Percentiles rank a stretch among this genome's conserved stretches.
Evolutionary conservation across 2,113 vertebrate genomes (phyloP).

Genomic region (Ceyx margarethae): DNA sequence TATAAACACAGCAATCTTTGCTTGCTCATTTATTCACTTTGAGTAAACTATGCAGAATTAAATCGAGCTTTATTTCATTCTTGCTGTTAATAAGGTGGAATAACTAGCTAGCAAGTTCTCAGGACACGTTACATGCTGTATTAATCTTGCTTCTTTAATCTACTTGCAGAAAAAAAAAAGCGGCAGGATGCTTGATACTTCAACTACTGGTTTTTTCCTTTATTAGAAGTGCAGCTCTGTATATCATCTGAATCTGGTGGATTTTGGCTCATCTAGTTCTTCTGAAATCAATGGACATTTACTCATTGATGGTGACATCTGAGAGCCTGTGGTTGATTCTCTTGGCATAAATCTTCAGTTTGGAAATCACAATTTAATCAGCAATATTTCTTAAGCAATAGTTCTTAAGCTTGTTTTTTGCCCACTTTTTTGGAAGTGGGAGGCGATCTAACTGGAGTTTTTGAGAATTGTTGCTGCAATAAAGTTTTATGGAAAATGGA

Average conservation of each 20-base stretch:
- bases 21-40: conserved; percentile 59
- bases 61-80: conserved; percentile 56
- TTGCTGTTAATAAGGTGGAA: conserved; percentile 53
- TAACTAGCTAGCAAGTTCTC: conserved; percentile 55
- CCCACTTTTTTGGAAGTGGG: not conserved
- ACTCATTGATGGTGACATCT: not conserved
- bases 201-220: not conserved
- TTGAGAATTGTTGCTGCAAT: not conserved
- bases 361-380: not conserved
- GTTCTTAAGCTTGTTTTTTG: not conserved
- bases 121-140: conserved; percentile 41
- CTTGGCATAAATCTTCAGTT: not conserved
- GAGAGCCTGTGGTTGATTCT: not conserved
- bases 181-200: not conserved
- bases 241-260: not conserved
- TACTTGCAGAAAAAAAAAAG: conserved; percentile 6
- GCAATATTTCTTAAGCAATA: fast-evolving
- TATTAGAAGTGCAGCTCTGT: not conserved
- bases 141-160: conserved; percentile 48
- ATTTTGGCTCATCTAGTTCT: not conserved
- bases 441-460: not conserved
- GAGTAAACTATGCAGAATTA: conserved; percentile 53
- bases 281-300: not conserved
- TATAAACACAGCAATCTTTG: conserved; percentile 53
- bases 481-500: not conserved